Percentiles rank a stretch among this genome's conserved stretches.
phyloP scores from a whole-genome alignment of 2,797 vertebrate species.

The Enteromius radiatus region DNA sequence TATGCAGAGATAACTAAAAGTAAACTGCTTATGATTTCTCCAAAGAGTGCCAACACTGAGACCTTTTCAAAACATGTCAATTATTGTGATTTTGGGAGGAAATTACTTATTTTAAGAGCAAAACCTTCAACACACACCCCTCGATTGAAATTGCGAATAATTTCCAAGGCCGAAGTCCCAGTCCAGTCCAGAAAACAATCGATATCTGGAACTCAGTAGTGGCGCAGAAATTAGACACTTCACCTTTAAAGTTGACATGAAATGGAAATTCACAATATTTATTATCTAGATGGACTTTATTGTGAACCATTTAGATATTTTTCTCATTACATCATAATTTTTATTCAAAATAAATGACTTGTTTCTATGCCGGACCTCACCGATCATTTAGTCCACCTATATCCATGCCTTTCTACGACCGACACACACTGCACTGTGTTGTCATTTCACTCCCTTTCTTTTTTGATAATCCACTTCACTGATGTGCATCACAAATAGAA shows the following conservation, averaged over 20 bases:
- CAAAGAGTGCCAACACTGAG: conserved; percentile 8
- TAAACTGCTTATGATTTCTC: background rate
- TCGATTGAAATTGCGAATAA: background rate
- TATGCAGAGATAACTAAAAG: background rate
- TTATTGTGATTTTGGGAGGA: background rate
- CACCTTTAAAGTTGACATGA: background rate
- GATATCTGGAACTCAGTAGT: background rate
- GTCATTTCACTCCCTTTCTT: background rate
- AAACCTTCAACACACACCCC: background rate
- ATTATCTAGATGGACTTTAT: background rate
- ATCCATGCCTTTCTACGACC: background rate
- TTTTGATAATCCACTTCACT: background rate
- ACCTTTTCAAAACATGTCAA: conserved; percentile 14
- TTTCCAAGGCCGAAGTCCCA: background rate
- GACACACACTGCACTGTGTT: background rate
- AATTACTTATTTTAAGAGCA: background rate
- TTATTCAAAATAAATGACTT: background rate
- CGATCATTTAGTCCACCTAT: background rate
- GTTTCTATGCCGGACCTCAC: background rate
- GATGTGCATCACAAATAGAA: background rate
- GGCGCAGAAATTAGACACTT: background rate
- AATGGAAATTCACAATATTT: background rate
- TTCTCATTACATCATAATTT: background rate
- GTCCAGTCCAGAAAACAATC: conserved; percentile 4
- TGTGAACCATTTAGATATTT: background rate